These are phyloP conservation scores for Drosophila asahinai DNA, from an alignment of 1,140 invertebrate species.

Conservation along the genomic window DNA sequence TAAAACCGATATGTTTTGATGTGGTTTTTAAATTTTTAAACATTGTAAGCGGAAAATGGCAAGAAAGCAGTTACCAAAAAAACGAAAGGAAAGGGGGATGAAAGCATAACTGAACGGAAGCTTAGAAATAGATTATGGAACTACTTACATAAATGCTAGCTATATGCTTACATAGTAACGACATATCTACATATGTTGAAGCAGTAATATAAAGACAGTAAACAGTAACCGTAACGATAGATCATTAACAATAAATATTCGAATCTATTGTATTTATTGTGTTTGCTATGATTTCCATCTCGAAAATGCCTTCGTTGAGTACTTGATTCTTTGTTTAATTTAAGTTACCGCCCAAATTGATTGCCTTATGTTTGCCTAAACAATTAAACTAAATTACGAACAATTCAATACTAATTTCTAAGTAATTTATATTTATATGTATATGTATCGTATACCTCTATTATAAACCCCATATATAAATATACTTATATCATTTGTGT, in stretches of 20 bases:
- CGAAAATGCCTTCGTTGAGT: conserved; percentile 26
- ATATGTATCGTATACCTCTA: conserved; percentile 47
- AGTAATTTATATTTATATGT: conserved; percentile 69
- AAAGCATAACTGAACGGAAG: conserved; percentile 39
- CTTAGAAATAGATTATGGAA: conserved; percentile 53
- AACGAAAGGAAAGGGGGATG: conserved; percentile 4
- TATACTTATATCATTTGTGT: conserved; percentile 65
- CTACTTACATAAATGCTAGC: conserved; percentile 50
- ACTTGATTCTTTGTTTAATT: conserved; percentile 29
- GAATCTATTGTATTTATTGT: conserved; percentile 65
- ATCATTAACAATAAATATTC: conserved; percentile 37
- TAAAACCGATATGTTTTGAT: conserved; percentile 78
- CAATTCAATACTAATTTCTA: conserved; percentile 63
- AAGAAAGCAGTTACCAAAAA: conserved; percentile 78
- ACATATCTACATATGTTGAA: conserved; percentile 50
- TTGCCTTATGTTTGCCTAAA: conserved; percentile 68
- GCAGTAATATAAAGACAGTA: conserved; percentile 59
- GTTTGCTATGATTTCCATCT: conserved; percentile 44
- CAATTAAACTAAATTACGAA: conserved; percentile 24
- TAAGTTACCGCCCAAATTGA: conserved; percentile 33
- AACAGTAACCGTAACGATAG: conserved; percentile 18
- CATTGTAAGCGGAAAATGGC: conserved; percentile 71
- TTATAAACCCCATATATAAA: conserved; percentile 41
- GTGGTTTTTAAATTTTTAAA: conserved; percentile 78
- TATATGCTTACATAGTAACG: conserved; percentile 52